These are phyloP conservation scores for Tipula confusa DNA, from an alignment of 2,888 invertebrate genomes.

Conservation along the genomic window DNA sequence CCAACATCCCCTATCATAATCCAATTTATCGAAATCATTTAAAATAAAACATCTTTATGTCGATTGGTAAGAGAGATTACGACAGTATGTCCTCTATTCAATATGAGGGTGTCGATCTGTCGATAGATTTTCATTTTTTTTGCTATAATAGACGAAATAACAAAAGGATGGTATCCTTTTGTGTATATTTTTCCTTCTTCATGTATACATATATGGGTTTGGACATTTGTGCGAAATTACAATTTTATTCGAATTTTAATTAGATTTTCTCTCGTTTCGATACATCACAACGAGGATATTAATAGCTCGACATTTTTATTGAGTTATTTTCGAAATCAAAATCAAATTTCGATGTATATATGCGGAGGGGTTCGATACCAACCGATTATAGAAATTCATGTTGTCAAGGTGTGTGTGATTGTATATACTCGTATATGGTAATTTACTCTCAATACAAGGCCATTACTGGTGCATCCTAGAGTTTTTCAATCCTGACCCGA, in stretches of 20 bases:
- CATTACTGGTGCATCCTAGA: too few species aligned
- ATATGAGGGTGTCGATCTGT: conserved; percentile 7
- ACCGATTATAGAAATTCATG: background rate
- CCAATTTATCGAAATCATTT: conserved; percentile 3
- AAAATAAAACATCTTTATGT: background rate
- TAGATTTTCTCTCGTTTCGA: background rate
- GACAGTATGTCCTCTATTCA: background rate
- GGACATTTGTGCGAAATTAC: conserved; percentile 16
- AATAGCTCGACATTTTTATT: conserved; percentile 4
- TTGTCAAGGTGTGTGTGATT: background rate
- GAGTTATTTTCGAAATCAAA: background rate
- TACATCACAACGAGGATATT: background rate
- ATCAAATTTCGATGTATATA: background rate
- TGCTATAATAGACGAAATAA: background rate
- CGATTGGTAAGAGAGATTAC: conserved; percentile 20
- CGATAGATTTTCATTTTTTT: conserved; percentile 4
- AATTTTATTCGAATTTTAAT: conserved; percentile 6
- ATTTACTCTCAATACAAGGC: too few species aligned
- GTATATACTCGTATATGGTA: too few species aligned
- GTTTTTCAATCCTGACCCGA: too few species aligned
- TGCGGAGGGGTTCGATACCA: background rate
- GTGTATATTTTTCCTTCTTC: background rate
- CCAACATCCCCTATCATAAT: background rate
- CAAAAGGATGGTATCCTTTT: background rate
- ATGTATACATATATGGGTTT: background rate